Evolutionary conservation across 2,888 invertebrate species (phyloP).

Genomic region (Ectemnius continuus): DNA sequence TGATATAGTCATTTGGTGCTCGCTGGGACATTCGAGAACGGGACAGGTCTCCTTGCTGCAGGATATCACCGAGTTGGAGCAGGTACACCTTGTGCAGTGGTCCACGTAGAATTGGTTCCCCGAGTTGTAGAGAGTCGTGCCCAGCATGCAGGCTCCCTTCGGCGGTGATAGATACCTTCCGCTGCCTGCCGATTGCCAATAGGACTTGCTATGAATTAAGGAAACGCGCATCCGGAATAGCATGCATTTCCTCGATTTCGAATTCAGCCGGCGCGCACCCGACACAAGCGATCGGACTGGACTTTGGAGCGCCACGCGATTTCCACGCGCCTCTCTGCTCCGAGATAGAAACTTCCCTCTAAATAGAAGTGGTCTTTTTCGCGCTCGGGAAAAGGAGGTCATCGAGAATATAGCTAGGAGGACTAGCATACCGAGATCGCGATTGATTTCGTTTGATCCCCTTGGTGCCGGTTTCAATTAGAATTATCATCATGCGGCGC

Average conservation of each 20-base stretch:
- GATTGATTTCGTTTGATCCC: constrained; percentile 1
- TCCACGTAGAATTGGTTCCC: constrained; percentile 84
- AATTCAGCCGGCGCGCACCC: background rate
- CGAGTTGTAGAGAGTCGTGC: constrained; percentile 83
- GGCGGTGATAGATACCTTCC: constrained; percentile 79
- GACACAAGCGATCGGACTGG: background rate
- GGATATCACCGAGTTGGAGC: constrained; percentile 88
- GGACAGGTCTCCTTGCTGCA: constrained; percentile 92
- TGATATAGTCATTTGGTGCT: constrained; percentile 83
- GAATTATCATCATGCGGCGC: constrained; percentile 4
- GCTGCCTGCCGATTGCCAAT: constrained; percentile 72
- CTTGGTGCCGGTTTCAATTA: background rate
- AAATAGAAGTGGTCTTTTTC: too few species aligned
- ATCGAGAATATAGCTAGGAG: background rate
- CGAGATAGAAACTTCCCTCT: background rate
- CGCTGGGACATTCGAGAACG: constrained; percentile 90
- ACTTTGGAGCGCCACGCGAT: background rate
- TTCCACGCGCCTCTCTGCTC: background rate
- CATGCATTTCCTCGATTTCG: background rate
- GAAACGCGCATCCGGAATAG: background rate
- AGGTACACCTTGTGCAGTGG: constrained; percentile 91
- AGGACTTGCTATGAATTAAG: background rate
- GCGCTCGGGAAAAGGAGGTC: constrained; percentile 1
- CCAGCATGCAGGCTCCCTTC: constrained; percentile 84
- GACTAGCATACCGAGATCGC: background rate